phyloP scores from a whole-genome alignment of 2,113 vertebrate genomes.

The Xiphophorus couchianus region DNA sequence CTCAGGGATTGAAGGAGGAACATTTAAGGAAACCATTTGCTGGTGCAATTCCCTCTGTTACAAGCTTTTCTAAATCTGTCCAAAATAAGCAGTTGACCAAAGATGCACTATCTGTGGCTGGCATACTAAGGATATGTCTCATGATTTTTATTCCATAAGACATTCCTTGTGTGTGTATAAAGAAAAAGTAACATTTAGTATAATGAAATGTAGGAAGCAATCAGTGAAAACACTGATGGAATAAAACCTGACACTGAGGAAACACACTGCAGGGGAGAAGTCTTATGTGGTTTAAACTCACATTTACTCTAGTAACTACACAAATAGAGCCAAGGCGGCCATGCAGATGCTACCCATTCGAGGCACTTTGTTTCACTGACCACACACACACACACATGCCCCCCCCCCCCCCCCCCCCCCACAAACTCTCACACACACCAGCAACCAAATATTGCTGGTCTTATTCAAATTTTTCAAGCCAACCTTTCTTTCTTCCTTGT shows the following conservation, averaged over 20 bases:
- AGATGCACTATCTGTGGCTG: constrained; percentile 32
- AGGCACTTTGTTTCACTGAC: constrained; percentile 46
- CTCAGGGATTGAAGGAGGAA: constrained; percentile 37
- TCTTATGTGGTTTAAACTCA: constrained; percentile 74
- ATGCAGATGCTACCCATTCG: constrained; percentile 71
- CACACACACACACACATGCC: constrained; percentile 2
- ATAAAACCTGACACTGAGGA: constrained; percentile 72
- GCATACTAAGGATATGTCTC: constrained; percentile 45
- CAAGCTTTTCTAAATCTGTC: constrained; percentile 66
- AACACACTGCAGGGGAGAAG: constrained; percentile 66
- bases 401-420: background rate
- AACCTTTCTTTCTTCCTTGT: background rate
- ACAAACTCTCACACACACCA: constrained; percentile 10
- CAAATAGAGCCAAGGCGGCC: constrained; percentile 53
- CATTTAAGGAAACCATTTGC: constrained; percentile 51
- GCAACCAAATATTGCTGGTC: too few species aligned
- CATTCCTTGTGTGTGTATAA: constrained; percentile 12
- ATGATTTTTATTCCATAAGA: constrained; percentile 43
- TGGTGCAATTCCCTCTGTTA: constrained; percentile 57
- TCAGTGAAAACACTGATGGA: constrained; percentile 67
- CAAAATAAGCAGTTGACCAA: constrained; percentile 62
- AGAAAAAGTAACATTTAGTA: constrained; percentile 71
- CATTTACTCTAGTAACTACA: constrained; percentile 66
- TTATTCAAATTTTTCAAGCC: too few species aligned
- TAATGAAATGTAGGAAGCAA: constrained; percentile 80